phyloP scores from a whole-genome alignment of 2,888 invertebrate species.

The Xanthia icteritia region DNA sequence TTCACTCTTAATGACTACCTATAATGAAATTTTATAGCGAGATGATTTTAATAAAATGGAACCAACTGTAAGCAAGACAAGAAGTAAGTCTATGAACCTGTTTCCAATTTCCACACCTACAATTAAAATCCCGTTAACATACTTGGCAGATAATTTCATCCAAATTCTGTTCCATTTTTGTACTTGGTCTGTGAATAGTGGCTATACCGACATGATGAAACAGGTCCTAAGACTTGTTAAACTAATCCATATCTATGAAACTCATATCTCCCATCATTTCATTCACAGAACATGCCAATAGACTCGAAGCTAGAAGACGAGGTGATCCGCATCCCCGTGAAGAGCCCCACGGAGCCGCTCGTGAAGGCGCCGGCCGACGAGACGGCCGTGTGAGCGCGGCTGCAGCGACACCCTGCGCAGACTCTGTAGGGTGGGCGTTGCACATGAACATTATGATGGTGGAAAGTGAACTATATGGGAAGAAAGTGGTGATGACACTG shows the following conservation, averaged over 20 bases:
- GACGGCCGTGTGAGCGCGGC: slow-evolving; percentile 85
- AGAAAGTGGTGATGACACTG: background rate
- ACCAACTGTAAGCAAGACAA: background rate
- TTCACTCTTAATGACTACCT: background rate
- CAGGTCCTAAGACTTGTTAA: no score
- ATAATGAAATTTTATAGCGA: background rate
- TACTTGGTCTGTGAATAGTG: no score
- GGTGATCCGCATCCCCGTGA: slow-evolving; percentile 80
- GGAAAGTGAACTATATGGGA: background rate
- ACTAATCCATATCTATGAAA: background rate
- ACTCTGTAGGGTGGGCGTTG: slow-evolving; percentile 70
- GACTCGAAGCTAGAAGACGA: slow-evolving; percentile 86
- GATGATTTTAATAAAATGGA: background rate
- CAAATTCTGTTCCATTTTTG: no score
- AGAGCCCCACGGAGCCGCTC: slow-evolving; percentile 73
- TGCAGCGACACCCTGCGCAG: slow-evolving; percentile 68
- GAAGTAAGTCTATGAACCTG: background rate
- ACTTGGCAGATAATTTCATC: no score
- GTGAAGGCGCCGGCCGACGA: slow-evolving; percentile 80
- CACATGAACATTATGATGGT: background rate
- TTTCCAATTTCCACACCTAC: no score
- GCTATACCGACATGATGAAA: no score
- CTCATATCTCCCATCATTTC: slow-evolving; percentile 1
- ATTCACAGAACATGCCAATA: slow-evolving; percentile 84
- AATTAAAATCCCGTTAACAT: no score